Conservation (phyloP, 2,888 invertebrate species). For the Blastobasis adustella region DNA sequence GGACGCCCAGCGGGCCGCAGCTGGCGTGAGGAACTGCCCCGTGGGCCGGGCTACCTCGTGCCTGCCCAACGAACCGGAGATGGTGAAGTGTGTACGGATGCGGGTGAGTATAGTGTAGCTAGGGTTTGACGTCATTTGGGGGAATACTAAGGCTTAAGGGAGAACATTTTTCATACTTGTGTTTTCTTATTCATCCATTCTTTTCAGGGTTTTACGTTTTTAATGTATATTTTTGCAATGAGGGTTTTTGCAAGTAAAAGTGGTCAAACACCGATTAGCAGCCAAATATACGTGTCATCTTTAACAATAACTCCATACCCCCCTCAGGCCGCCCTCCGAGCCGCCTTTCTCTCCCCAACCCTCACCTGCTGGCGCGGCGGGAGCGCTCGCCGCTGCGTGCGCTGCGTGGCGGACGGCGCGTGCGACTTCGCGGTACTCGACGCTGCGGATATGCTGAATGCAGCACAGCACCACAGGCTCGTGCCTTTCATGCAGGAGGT, state of each 20-base stretch:
- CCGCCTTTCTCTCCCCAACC: conserved; percentile 88
- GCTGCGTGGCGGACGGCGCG: conserved; percentile 75
- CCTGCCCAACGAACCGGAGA: conserved; percentile 92
- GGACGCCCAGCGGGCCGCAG: conserved; percentile 79
- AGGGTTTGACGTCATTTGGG: too few relatives aligned
- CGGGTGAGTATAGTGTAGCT: conserved; percentile 70
- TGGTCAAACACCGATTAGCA: too few relatives aligned
- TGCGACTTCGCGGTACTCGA: conserved; percentile 94
- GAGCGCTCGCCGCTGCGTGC: conserved; percentile 91
- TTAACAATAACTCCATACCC: too few relatives aligned
- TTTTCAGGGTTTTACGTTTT: too few relatives aligned
- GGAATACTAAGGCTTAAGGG: too few relatives aligned
- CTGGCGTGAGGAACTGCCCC: conserved; percentile 87
- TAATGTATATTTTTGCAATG: too few relatives aligned
- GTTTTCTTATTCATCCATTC: too few relatives aligned
- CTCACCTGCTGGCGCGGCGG: conserved; percentile 88
- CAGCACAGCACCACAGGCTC: conserved; percentile 47
- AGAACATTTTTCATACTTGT: too few relatives aligned
- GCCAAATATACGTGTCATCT: too few relatives aligned
- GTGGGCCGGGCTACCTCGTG: conserved; percentile 90
- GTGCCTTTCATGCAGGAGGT: conserved; percentile 53
- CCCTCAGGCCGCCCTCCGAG: conserved; percentile 86
- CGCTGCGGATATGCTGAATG: conserved; percentile 88
- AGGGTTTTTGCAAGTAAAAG: too few relatives aligned
- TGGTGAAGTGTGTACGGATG: conserved; percentile 94